phyloP scores from a whole-genome alignment of 2,113 vertebrate genomes.

The Chlorodrepanis virens region DNA sequence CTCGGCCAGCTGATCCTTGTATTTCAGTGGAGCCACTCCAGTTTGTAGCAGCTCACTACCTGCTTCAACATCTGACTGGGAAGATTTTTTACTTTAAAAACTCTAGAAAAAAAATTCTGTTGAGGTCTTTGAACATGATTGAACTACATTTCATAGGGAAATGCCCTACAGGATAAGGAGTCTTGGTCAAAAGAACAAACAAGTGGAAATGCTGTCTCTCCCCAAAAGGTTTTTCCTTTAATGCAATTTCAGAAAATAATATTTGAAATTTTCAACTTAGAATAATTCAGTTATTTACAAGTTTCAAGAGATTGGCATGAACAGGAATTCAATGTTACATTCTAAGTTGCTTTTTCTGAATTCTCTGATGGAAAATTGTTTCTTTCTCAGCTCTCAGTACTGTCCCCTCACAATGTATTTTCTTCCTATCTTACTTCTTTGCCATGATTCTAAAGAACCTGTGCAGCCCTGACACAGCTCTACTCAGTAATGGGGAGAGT shows the following conservation, averaged over 20 bases:
- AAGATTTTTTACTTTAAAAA: background rate
- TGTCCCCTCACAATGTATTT: background rate
- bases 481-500: background rate
- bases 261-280: background rate
- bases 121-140: background rate
- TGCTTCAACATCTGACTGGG: background rate
- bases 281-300: background rate
- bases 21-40: background rate
- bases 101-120: background rate
- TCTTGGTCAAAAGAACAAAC: background rate
- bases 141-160: background rate
- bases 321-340: background rate
- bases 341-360: background rate
- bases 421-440: background rate
- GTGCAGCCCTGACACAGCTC: background rate
- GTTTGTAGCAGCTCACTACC: background rate
- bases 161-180: background rate
- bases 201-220: background rate
- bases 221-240: background rate
- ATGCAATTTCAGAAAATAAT: background rate
- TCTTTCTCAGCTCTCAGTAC: background rate
- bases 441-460: background rate
- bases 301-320: background rate
- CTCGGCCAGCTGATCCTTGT: background rate
- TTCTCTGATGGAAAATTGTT: background rate